Base-by-base conservation (phyloP, 2,113 vertebrate genomes). In the Acanthochromis polyacanthus region DNA sequence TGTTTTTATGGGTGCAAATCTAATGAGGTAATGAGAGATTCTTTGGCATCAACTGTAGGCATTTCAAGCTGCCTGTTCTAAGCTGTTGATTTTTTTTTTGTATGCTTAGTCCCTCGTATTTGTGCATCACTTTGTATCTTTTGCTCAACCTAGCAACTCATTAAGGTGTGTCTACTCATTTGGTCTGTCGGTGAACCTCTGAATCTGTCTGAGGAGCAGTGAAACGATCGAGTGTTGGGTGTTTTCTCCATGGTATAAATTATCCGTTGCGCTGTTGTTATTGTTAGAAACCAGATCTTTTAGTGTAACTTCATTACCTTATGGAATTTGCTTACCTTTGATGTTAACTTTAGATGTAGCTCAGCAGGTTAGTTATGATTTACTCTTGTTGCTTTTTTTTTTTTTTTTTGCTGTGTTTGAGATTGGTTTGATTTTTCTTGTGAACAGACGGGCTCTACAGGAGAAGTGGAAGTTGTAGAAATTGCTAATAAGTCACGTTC, bases 401-500 rank as follows among this genome's bases (percentile, higher is more conserved):
- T 70, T 19, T 50, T 70, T 17, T 43, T 63, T 32, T 12, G 40
- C 28, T 45, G 1, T 15, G n/a, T 25, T 15, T 46, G 12, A 4
- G 36, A 51, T 28, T 10, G 11, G 22, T 51, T 58, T 63, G 10
- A 65, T 78, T 67, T 83, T 28, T 36, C 51, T 32, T 53, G 51
- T 64, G 70, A 69, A 66, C 64, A 52, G 66, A 45, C 4, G 3
- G 46, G 6, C 51, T 20, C 59, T 61, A 63, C 58, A 32, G 74
- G 60, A 46, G 52, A 76, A 43, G 36, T 56, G 19, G 32, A 77
- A 65, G 57, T 71, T 60, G 66, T 53, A 2, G 38, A 59, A 80
- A 75, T 65, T 46, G 10, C 22, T 52, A 52, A 68, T 50, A 43
- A 69, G 63, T 82, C 36, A 52, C 48, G 5, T 67, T 80, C 23